These are phyloP conservation scores for Paramormyrops hopkinsi DNA, from an alignment of 2,797 vertebrate species.

Conservation along the genomic window DNA sequence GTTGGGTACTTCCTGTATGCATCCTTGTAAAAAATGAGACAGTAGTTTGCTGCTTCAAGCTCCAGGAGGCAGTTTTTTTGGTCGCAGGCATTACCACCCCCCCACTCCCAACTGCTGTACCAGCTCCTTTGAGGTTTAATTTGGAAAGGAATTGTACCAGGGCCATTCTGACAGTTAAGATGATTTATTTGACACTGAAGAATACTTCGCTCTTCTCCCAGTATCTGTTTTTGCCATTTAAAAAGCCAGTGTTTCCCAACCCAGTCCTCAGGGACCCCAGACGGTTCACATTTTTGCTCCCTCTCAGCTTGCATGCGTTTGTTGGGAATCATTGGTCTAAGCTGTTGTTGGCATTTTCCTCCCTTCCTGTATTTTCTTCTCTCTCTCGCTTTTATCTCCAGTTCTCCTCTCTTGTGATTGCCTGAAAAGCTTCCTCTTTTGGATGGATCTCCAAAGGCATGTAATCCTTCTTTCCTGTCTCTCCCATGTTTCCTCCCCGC, in stretches of 20 bases:
- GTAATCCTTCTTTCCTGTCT: slow-evolving; percentile 36
- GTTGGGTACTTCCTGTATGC: background rate
- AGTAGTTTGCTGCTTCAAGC: background rate
- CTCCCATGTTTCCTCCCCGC: background rate
- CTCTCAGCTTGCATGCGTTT: background rate
- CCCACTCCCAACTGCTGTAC: background rate
- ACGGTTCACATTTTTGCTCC: background rate
- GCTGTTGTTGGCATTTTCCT: background rate
- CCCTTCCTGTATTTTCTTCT: slow-evolving; percentile 33
- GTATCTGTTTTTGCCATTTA: background rate
- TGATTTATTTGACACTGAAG: background rate
- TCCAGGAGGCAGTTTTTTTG: background rate
- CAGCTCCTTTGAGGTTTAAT: background rate
- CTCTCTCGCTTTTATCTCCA: slow-evolving; percentile 34
- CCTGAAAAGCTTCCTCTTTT: slow-evolving; percentile 53
- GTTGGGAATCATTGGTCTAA: background rate
- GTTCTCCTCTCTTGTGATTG: slow-evolving; percentile 45
- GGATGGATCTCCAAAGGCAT: slow-evolving; percentile 54
- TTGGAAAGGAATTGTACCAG: background rate
- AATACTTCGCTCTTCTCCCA: background rate
- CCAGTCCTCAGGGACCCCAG: background rate
- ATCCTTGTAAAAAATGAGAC: background rate
- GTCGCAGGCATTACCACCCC: background rate
- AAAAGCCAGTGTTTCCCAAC: background rate
- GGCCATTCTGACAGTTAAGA: background rate